Conservation (phyloP, 1,140 invertebrate genomes). For the Brevipalpus yothersi region DNA sequence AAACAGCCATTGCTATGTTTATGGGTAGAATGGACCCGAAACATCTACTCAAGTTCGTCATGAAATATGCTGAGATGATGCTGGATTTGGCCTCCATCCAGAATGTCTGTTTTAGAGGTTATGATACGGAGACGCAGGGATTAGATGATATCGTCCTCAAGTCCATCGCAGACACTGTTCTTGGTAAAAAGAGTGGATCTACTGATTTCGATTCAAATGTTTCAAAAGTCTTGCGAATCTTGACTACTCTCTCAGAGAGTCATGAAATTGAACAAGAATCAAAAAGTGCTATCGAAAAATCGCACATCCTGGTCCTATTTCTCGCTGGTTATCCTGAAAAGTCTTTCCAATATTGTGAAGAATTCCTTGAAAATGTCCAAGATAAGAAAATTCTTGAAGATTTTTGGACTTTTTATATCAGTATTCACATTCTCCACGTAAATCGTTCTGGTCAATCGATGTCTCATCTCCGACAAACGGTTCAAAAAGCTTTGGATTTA, state of each 20-base stretch:
- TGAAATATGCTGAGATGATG: not conserved
- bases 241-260: not conserved
- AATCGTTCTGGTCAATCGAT: not conserved
- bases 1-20: slow-evolving; percentile 16
- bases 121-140: too few species aligned
- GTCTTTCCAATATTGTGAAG: not conserved
- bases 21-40: not conserved
- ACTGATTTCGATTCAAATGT: too few species aligned
- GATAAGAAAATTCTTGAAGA: not conserved
- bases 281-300: not conserved
- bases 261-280: not conserved
- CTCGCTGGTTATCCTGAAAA: not conserved
- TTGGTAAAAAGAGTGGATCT: not conserved
- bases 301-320: not conserved
- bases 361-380: not conserved
- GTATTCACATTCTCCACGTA: not conserved
- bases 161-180: not conserved
- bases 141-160: not conserved
- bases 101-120: too few species aligned
- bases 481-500: not conserved
- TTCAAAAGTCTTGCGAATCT: too few species aligned
- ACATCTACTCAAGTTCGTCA: not conserved
- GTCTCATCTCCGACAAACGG: not conserved
- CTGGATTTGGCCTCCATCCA: too few species aligned
- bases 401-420: not conserved